Base-by-base conservation (phyloP, 2,888 invertebrate genomes). In the Rhorus exstirpatorius region DNA sequence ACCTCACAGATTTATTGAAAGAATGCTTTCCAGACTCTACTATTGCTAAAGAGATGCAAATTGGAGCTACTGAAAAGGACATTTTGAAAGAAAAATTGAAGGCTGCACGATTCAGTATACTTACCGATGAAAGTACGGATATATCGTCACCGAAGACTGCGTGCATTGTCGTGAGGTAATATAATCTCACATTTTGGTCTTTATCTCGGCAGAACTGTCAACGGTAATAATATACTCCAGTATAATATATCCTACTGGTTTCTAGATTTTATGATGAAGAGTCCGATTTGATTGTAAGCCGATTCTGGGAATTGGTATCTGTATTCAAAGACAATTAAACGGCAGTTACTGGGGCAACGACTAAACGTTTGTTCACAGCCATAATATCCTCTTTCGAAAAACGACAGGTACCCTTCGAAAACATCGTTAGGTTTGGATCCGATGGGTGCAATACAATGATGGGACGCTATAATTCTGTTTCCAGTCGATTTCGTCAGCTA, bases 111-210 rank as follows among this genome's bases (percentile, higher is more conserved):
- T 90, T 88, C 84, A 86, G 87, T 38, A 82, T 89, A 7, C 31
- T 88, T 4, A 85, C 85, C 0, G 88, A 89, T 75, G 88, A 88
- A 81, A 86, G 86, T 0, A 89, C 89, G 0, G 88, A 90, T 72
- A 85, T 88, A 49, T 71, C 79, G 4, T 46, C 68, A 4, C 21
- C 79, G 8, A 82, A 88, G 76, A 78, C 72, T 0, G 55, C 81
- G 1, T 88, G 87, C 49, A 79, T 88, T n/a, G 68, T 87, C 1
- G 86, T 88, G 1, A 53, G 87, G 44, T 51, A 17, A 51, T 8
- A 21, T 31, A 31, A 31, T 31, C 31, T 31, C 31, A 6, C 2
- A 31, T 31, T 31, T 31, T 31, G 31, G 31, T 31, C 31, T 3
- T 31, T 31, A 31, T 31, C 31, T 31, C 31, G 31, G 31, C 31